Conservation (phyloP, 2,888 invertebrate genomes). For the Parnassius mnemosyne region DNA sequence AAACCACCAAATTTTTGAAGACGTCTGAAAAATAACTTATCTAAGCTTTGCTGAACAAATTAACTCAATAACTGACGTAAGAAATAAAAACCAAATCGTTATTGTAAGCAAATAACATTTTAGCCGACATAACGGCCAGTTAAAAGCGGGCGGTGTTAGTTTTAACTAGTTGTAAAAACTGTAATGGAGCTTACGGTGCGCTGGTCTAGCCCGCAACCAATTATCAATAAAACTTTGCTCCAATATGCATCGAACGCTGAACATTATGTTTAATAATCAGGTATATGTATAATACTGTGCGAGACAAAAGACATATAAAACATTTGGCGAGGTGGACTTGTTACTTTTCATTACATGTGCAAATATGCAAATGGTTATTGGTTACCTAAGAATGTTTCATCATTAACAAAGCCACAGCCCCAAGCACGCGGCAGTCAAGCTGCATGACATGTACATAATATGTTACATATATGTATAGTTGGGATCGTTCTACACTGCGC, state of each 20-base stretch:
- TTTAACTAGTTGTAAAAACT: constrained; percentile 17
- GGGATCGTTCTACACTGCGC: no score
- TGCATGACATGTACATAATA: no score
- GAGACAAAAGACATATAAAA: no score
- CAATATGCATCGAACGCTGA: constrained; percentile 7
- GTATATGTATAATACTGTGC: not conserved
- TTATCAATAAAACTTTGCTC: constrained; percentile 14
- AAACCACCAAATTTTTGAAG: no score
- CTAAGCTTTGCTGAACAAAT: not conserved
- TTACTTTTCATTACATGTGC: no score
- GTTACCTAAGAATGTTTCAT: no score
- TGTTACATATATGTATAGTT: no score
- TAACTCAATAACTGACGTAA: not conserved
- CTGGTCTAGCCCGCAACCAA: not conserved
- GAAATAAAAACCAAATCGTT: constrained; percentile 1
- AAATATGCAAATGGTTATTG: no score
- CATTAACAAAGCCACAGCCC: no score
- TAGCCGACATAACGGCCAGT: constrained; percentile 4
- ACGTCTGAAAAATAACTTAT: no score
- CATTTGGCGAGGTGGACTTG: no score
- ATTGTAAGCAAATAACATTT: constrained; percentile 4
- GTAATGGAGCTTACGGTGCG: constrained; percentile 7
- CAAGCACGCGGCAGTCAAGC: no score
- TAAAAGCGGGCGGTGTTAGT: constrained; percentile 10
- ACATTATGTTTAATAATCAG: not conserved